Base-by-base conservation (phyloP, 2,113 vertebrate genomes). In the Caranx melampygus region DNA sequence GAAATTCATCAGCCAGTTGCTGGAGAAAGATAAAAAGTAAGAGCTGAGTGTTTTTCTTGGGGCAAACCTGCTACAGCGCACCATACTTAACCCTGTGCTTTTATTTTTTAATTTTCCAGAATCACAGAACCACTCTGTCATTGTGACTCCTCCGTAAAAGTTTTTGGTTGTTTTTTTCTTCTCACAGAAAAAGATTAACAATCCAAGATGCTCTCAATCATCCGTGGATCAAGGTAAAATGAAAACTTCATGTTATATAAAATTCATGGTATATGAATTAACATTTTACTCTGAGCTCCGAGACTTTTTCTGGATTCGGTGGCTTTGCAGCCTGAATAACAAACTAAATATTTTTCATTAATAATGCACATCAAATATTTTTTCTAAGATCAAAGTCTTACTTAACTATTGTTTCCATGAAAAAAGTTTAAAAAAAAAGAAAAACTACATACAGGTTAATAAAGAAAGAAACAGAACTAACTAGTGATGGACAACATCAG, bases 211-310 rank as follows among this genome's bases (percentile, higher is more conserved):
- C 97, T 61, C 95, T 99, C 2, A 95, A 92, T 66, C 98, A 99
- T 72, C 96, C 97, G 0, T 99, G 98, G 98, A 99, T 99, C 88
- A 98, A 47, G 95, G 98, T 99, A 96, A 95, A n/a, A 40, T 33
- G 9, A 55, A 55, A 57, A 44, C n/a, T 6, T 3, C 0, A 3
- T 26, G 18, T 55, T 6, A n/a, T n/a, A n/a, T n/a, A n/a, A 62
- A 5, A 42, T 45, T 45, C 5, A 65, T 65, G 20, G 20, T 63
- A 37, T 63, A 5, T 37, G 31, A 26, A 42, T 57, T 14, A 13
- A 10, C 15, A 31, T 31, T 58, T 5, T 12, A 15, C 15, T 33
- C 55, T 33, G 1, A 58, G 2, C 26, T 26, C 26, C 26, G 26
- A 26, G 26, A 26, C 26, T 26, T 26, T 18, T n/a, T 40, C 31